Evolutionary conservation across 2,797 vertebrate genomes (phyloP).

Genomic region (Eulemur rubriventer): DNA sequence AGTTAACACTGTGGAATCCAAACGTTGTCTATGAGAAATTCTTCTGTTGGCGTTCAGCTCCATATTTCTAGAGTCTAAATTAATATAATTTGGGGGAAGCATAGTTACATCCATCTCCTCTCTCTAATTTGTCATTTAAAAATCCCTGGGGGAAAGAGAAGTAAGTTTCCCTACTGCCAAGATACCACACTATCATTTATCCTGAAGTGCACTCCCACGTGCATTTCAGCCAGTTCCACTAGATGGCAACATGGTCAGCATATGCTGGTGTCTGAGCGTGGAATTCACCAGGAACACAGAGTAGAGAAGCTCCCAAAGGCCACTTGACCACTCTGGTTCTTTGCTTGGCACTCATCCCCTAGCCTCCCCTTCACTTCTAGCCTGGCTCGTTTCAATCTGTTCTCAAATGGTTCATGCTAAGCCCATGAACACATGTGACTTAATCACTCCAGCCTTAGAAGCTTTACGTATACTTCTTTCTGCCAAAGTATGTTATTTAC

Average conservation of each 20-base stretch:
- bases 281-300: neutral
- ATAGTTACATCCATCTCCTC: neutral
- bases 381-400: neutral
- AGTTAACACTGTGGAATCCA: neutral
- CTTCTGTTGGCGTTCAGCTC: neutral
- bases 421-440: neutral
- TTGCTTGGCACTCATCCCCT: neutral
- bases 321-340: neutral
- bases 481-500: neutral
- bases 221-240: constrained; percentile 1
- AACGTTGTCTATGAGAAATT: neutral
- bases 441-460: neutral
- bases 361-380: neutral
- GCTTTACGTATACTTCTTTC: neutral
- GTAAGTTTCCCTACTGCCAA: neutral
- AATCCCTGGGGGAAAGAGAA: neutral
- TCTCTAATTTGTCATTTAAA: neutral
- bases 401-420: constrained; percentile 4
- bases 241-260: constrained; percentile 49
- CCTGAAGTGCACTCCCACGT: neutral
- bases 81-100: neutral
- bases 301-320: neutral
- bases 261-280: neutral
- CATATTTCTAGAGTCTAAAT: neutral
- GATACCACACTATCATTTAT: neutral